phyloP scores from a whole-genome alignment of 2,113 vertebrate genomes.

The Rostratula benghalensis region DNA sequence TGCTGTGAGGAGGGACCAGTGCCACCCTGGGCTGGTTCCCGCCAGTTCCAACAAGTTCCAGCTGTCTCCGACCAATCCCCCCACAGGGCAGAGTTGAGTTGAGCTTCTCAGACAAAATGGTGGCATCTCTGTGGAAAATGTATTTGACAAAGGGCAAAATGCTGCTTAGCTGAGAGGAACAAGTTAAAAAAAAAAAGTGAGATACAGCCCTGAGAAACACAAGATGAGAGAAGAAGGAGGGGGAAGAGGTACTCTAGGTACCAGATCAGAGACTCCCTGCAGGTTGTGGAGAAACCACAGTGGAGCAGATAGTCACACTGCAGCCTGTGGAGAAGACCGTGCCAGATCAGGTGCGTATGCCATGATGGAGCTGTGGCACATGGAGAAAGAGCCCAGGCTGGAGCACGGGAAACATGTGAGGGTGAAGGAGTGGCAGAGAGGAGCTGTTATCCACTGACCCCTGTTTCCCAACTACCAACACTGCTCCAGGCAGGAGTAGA shows the following conservation, averaged over 20 bases:
- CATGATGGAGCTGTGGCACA: background rate
- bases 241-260: background rate
- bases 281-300: accelerated
- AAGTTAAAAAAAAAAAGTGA: background rate
- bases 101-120: accelerated
- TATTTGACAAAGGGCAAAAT: background rate
- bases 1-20: background rate
- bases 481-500: background rate
- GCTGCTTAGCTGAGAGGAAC: background rate
- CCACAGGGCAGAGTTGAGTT: accelerated
- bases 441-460: background rate
- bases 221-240: background rate
- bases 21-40: background rate
- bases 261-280: background rate
- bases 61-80: accelerated
- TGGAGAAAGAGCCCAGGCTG: accelerated
- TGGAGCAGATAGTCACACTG: background rate
- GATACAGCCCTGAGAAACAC: background rate
- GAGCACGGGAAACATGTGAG: background rate
- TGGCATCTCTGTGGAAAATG: no score
- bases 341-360: accelerated
- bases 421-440: background rate
- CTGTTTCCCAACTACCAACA: accelerated
- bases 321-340: background rate
- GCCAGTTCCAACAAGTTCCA: background rate